These are phyloP conservation scores for Ethmia dodecea DNA, from an alignment of 2,888 invertebrate genomes.

Conservation along the genomic window DNA sequence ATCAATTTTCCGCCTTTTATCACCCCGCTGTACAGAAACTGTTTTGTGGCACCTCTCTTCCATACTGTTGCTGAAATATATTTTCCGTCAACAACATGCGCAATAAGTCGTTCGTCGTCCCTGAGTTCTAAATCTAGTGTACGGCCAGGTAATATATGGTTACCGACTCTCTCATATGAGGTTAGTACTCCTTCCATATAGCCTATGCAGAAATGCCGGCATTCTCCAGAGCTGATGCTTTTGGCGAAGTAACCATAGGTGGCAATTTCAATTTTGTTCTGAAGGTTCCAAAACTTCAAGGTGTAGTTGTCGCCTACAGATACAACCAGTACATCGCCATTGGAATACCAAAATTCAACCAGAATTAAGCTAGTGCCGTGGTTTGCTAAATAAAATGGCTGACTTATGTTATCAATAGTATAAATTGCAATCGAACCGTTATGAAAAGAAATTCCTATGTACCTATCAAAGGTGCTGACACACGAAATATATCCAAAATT, in stretches of 20 bases:
- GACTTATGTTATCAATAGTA: background rate
- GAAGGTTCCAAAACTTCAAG: background rate
- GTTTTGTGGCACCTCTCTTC: background rate
- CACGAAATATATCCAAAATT: background rate
- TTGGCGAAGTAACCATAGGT: background rate
- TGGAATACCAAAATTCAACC: background rate
- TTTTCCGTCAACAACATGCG: background rate
- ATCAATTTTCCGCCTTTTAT: background rate
- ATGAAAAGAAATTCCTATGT: background rate
- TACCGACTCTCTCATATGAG: background rate
- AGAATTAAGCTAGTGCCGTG: background rate
- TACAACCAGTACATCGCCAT: background rate
- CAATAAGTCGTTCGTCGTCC: background rate
- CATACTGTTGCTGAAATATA: background rate
- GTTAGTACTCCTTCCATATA: background rate
- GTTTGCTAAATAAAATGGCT: background rate
- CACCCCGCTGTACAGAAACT: background rate
- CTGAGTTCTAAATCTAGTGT: background rate
- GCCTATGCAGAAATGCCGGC: background rate
- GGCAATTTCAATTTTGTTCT: background rate
- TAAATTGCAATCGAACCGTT: background rate
- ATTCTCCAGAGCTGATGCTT: background rate
- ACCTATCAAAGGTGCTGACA: background rate
- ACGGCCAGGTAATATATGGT: background rate
- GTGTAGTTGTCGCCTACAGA: background rate